A percentile compares a stretch with the other conserved stretches of the same genome.
These are phyloP conservation scores for Picathartes gymnocephalus DNA, from an alignment of 2,113 vertebrate genomes.

Conservation along the genomic window DNA sequence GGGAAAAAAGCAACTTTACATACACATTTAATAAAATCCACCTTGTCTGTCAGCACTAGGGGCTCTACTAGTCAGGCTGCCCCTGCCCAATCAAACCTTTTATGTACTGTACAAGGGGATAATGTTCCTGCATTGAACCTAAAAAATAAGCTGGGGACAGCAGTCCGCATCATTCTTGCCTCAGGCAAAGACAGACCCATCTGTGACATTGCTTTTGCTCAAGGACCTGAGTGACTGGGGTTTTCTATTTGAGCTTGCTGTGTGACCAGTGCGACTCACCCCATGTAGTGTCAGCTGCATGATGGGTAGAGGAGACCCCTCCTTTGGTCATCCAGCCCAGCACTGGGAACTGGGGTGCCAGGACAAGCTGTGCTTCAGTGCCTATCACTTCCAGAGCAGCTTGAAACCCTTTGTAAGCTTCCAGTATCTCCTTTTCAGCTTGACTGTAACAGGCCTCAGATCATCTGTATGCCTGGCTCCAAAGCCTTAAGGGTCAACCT, in stretches of 20 bases:
- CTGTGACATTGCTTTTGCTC: background rate
- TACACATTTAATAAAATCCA: background rate
- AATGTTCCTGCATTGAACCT: background rate
- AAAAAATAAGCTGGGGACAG: background rate
- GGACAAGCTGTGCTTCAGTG: background rate
- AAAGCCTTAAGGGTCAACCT: background rate
- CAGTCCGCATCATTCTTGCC: background rate
- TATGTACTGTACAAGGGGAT: background rate
- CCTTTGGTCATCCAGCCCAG: background rate
- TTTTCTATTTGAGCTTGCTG: background rate
- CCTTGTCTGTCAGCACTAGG: no score
- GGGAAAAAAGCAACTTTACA: no score
- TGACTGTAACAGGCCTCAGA: background rate
- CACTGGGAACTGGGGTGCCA: rapidly evolving
- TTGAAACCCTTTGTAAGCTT: background rate
- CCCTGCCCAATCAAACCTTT: background rate
- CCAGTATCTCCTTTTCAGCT: background rate
- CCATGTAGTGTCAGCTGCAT: rapidly evolving
- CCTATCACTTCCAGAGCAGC: background rate
- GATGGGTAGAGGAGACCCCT: background rate
- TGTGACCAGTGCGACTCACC: rapidly evolving
- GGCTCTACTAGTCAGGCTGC: background rate
- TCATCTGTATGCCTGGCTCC: background rate
- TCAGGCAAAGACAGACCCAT: background rate
- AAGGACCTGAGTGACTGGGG: background rate